Base-by-base conservation (phyloP, 1,140 invertebrate species). In the Megalopta genalis region DNA sequence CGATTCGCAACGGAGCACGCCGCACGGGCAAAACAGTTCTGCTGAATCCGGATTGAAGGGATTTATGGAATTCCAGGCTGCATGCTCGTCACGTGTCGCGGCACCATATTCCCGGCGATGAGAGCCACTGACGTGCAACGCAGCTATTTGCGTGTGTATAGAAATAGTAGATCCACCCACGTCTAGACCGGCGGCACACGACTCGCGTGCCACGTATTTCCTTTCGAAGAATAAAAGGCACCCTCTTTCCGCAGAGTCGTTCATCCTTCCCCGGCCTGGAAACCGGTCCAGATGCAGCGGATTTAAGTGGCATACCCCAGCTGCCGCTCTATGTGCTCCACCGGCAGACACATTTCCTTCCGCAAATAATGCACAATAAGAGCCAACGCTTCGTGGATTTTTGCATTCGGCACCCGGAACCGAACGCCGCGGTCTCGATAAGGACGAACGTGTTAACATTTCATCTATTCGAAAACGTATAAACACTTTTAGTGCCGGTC, bases 291-390 rank as follows among this genome's bases (percentile, higher is more conserved):
- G 73, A 81, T 81, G 77, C 46, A 73, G 23, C 69, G 74, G 64
- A 63, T 81, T 85, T 84, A 71, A 73, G 72, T 85, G 84, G 83
- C 82, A 84, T 65, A 81, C 63, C 83, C 63, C 83, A 85, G 82
- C 77, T 84, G 83, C 73, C 72, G 63, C 37, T 16, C 27, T 39
- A 49, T 65, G 16, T 23, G 71, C 49, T 46, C 32, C 32, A 32
- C 16, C 59, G 23, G 27, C 10, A 79, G 49, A 66, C 46, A 42
- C 64, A 72, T 74, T 59, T 73, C 77, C 77, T 79, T 49, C 63
- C 23, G 46, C 46, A 54, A 64, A 71, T 71, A 72, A 42, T 46
- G 14, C 64, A 72, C 66, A 46, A 39, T 39, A 10, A 16, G 25
- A n/a, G 57, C 32, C 16, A 16, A 16, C 21, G 21, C n/a, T 46